Percentiles rank a stretch among this genome's conserved stretches.
phyloP scores from a whole-genome alignment of 2,888 invertebrate genomes.

The Mayetiola destructor region DNA sequence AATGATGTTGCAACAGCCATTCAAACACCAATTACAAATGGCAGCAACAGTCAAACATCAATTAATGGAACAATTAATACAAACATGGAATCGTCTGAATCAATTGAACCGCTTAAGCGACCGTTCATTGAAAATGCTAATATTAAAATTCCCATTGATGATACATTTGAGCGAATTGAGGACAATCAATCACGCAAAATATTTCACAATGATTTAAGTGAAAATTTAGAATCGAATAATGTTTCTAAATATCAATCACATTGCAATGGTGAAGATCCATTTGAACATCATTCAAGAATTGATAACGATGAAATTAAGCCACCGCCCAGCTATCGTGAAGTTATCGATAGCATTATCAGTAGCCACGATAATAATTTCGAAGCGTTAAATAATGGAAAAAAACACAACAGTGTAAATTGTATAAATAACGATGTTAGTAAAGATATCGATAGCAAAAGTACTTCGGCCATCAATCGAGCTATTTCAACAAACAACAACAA shows the following conservation, averaged over 20 bases:
- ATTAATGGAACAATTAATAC: not conserved
- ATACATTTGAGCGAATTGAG: not conserved
- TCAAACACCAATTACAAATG: not conserved
- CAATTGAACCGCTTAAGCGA: slow-evolving; percentile 4
- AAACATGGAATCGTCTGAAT: slow-evolving; percentile 3
- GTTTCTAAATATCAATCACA: too few relatives aligned
- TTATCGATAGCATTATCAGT: too few relatives aligned
- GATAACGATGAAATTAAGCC: too few relatives aligned
- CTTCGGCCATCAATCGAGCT: not conserved
- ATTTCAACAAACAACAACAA: too few relatives aligned
- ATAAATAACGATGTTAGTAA: slow-evolving; percentile 6
- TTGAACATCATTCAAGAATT: too few relatives aligned
- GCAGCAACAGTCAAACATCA: not conserved
- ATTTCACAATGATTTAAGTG: too few relatives aligned
- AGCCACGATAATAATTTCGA: not conserved
- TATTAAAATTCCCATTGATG: not conserved
- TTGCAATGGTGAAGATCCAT: too few relatives aligned
- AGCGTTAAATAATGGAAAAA: too few relatives aligned
- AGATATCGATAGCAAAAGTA: not conserved
- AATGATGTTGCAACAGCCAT: not conserved
- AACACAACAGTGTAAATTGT: not conserved
- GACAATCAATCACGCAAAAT: too few relatives aligned
- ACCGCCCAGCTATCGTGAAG: too few relatives aligned
- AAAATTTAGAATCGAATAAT: too few relatives aligned
- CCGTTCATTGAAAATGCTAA: not conserved